These are phyloP conservation scores for Zaprionus kolodkinae DNA, from an alignment of 1,140 invertebrate genomes.

Conservation along the genomic window DNA sequence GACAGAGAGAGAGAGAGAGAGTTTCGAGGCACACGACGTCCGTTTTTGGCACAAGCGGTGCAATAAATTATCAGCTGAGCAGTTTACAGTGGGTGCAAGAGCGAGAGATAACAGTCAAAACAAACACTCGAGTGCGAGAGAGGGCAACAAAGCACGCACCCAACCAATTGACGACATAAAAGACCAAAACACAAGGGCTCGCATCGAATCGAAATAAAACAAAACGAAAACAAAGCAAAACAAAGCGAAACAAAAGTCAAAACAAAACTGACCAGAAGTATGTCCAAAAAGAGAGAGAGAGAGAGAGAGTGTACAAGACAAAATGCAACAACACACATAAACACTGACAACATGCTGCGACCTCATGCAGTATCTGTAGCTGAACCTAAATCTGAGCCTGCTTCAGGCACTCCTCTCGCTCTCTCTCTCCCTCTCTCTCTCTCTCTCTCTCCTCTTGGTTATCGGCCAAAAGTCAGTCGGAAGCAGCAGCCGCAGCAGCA, in stretches of 20 bases:
- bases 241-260: slow-evolving; percentile 44
- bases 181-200: slow-evolving; percentile 45
- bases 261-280: slow-evolving; percentile 62
- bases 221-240: slow-evolving; percentile 30
- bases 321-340: slow-evolving; percentile 65
- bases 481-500: slow-evolving; percentile 50
- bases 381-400: slow-evolving; percentile 47
- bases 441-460: slow-evolving; percentile 18
- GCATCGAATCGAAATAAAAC: slow-evolving; percentile 4
- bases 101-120: slow-evolving; percentile 54
- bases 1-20: background rate
- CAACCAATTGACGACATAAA: slow-evolving; percentile 76
- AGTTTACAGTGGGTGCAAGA: slow-evolving; percentile 11
- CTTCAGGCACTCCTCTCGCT: background rate
- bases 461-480: slow-evolving; percentile 56
- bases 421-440: background rate
- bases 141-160: slow-evolving; percentile 68
- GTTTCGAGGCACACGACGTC: slow-evolving; percentile 42
- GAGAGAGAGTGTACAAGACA: slow-evolving; percentile 40
- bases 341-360: slow-evolving; percentile 76
- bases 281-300: too few species aligned
- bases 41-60: slow-evolving; percentile 72
- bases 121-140: slow-evolving; percentile 68
- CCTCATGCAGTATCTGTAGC: slow-evolving; percentile 30
- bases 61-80: slow-evolving; percentile 76